Conservation (phyloP, 2,113 vertebrate genomes). For the Astatoreochromis straeleni region DNA sequence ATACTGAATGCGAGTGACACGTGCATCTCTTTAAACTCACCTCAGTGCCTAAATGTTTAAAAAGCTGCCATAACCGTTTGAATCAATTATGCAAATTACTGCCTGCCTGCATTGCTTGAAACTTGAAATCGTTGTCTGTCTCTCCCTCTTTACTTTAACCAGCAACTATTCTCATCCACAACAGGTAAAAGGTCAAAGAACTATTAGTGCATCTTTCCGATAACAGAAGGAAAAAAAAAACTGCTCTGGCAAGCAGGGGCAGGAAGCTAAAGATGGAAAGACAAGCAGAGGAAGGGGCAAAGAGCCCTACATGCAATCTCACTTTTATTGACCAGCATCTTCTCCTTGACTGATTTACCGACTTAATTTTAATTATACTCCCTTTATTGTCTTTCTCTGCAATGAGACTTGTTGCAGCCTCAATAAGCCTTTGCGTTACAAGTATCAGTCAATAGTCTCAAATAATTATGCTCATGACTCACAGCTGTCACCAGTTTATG, state of each 20-base stretch:
- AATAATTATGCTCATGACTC: slow-evolving; percentile 41
- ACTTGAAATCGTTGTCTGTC: neutral
- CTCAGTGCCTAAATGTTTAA: neutral
- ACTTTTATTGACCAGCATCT: neutral
- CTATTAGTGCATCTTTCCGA: neutral
- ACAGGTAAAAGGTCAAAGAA: neutral
- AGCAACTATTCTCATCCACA: neutral
- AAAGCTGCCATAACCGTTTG: neutral
- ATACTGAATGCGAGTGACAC: neutral
- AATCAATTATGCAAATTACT: neutral
- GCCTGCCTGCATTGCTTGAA: neutral
- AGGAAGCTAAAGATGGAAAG: neutral
- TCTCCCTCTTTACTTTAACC: neutral
- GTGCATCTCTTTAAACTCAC: neutral
- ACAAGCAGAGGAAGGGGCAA: neutral
- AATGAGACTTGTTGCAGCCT: neutral
- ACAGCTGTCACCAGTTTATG: slow-evolving; percentile 36
- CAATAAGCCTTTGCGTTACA: slow-evolving; percentile 9
- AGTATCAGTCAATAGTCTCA: slow-evolving; percentile 34
- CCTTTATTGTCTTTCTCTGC: neutral
- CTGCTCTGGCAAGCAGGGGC: neutral
- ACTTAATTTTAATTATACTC: neutral
- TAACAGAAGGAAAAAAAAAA: neutral
- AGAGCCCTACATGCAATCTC: neutral
- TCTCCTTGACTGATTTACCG: neutral